These are phyloP conservation scores for Nephila pilipes DNA, from an alignment of 1,140 invertebrate genomes.

Conservation along the genomic window DNA sequence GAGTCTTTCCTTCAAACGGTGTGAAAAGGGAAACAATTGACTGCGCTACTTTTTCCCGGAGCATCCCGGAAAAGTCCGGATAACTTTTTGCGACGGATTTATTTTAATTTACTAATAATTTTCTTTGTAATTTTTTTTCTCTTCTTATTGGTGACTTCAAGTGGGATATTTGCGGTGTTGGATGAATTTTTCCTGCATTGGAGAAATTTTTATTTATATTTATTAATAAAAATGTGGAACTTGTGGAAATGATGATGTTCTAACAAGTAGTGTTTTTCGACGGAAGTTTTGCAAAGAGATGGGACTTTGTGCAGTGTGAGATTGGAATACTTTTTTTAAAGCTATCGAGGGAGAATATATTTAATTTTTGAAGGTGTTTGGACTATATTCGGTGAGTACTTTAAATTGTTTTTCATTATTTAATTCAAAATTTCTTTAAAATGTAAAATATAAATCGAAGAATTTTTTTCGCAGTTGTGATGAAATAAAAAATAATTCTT, in stretches of 20 bases:
- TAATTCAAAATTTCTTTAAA: no score
- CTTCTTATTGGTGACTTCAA: background rate
- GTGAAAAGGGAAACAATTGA: background rate
- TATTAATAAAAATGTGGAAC: background rate
- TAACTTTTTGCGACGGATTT: background rate
- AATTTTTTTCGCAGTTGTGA: no score
- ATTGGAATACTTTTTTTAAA: background rate
- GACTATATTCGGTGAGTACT: no score
- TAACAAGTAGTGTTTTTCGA: constrained; percentile 13
- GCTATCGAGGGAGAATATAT: no score
- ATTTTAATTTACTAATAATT: background rate
- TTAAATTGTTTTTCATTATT: no score
- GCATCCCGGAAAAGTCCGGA: background rate
- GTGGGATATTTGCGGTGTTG: background rate
- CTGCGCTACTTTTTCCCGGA: background rate
- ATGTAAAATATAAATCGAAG: no score
- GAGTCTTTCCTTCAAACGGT: background rate
- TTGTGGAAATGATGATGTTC: background rate
- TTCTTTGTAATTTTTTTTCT: background rate
- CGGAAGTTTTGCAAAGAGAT: background rate
- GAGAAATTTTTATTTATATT: background rate
- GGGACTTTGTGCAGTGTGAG: background rate
- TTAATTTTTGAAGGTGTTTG: no score
- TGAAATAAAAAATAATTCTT: no score
- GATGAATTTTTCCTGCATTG: background rate